Conservation (phyloP, 2,888 invertebrate species). For the Neoaliturus tenellus region DNA sequence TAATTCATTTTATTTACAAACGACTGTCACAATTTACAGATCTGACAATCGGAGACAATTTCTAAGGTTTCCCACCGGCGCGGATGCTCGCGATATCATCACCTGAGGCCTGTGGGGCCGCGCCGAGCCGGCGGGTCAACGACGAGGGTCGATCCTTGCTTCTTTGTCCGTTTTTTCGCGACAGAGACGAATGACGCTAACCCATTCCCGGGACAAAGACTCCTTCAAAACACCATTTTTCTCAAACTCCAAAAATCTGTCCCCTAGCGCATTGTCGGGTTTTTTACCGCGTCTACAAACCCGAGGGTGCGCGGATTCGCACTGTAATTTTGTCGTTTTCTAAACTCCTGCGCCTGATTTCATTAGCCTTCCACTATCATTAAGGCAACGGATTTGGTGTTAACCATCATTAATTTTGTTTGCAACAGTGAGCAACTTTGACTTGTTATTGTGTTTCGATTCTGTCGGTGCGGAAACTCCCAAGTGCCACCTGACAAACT, state of each 20-base stretch:
- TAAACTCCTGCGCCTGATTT: conserved; percentile 23
- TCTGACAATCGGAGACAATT: conserved; percentile 7
- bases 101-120: neutral
- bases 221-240: conserved; percentile 51
- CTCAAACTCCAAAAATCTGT: conserved; percentile 38
- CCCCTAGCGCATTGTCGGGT: conserved; percentile 22
- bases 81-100: neutral
- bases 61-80: conserved; percentile 9
- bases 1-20: conserved; percentile 16
- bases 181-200: conserved; percentile 38
- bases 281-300: conserved; percentile 14
- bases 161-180: conserved; percentile 47
- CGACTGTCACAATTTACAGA: neutral
- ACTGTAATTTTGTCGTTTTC: conserved; percentile 40
- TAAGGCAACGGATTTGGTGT: conserved; percentile 37
- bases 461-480: too few species aligned
- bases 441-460: neutral
- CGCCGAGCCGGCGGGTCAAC: neutral
- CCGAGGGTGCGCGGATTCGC: neutral
- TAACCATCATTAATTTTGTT: conserved; percentile 48
- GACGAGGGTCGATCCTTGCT: neutral
- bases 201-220: conserved; percentile 45
- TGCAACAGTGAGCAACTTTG: conserved; percentile 9
- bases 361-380: conserved; percentile 43
- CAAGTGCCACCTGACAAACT: too few species aligned